Conservation (phyloP, 2,888 invertebrate species). For the Chironomus tentans region DNA sequence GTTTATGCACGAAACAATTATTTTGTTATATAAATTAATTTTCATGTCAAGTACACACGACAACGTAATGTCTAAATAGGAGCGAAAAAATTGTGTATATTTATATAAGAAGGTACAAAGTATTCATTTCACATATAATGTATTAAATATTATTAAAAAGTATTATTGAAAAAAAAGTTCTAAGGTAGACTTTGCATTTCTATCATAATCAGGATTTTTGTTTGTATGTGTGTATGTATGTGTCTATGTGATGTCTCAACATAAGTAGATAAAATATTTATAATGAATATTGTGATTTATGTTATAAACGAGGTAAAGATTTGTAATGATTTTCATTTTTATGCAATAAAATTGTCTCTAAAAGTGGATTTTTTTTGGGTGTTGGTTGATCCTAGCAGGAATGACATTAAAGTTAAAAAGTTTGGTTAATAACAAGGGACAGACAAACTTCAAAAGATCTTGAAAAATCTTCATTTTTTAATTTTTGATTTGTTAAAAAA, state of each 20-base stretch:
- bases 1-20: too few relatives aligned
- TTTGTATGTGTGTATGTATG: not conserved
- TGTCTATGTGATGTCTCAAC: not conserved
- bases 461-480: too few relatives aligned
- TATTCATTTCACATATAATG: not conserved
- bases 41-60: too few relatives aligned
- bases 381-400: too few relatives aligned
- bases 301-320: not conserved
- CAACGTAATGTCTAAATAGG: too few relatives aligned
- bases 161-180: not conserved
- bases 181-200: not conserved
- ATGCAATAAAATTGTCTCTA: too few relatives aligned
- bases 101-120: not conserved
- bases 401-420: too few relatives aligned
- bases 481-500: too few relatives aligned
- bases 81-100: not conserved
- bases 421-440: too few relatives aligned
- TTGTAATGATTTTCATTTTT: not conserved
- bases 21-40: too few relatives aligned
- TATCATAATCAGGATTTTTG: not conserved
- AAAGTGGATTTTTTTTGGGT: too few relatives aligned
- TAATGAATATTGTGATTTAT: not conserved
- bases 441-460: too few relatives aligned
- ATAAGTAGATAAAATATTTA: not conserved
- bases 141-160: not conserved